phyloP scores from a whole-genome alignment of 2,888 invertebrate genomes.

The Papilio demoleus region DNA sequence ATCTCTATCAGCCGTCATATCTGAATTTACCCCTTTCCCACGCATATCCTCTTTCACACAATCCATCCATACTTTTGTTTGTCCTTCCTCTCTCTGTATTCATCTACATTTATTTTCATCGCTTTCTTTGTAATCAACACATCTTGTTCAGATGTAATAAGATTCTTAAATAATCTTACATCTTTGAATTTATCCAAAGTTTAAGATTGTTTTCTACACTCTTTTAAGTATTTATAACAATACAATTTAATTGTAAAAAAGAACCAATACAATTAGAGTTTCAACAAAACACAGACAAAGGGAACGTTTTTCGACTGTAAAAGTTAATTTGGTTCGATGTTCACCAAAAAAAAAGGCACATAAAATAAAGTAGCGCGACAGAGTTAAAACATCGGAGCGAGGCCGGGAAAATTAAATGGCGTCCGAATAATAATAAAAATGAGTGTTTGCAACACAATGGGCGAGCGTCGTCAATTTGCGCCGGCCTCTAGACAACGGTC shows the following conservation, averaged over 20 bases:
- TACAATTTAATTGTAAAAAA: constrained; percentile 28
- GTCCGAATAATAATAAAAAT: constrained; percentile 56
- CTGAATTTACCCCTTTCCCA: too few species aligned
- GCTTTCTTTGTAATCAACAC: too few species aligned
- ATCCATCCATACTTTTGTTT: too few species aligned
- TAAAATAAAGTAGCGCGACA: constrained; percentile 48
- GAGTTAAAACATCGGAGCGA: constrained; percentile 47
- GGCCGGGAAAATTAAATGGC: constrained; percentile 54
- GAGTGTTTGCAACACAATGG: constrained; percentile 52
- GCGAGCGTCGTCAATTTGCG: constrained; percentile 45
- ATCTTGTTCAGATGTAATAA: too few species aligned
- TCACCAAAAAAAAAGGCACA: constrained; percentile 43
- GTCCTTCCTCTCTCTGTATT: too few species aligned
- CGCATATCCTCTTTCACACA: too few species aligned
- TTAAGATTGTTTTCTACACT: too few species aligned
- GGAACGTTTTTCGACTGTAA: constrained; percentile 43
- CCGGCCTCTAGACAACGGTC: constrained; percentile 21
- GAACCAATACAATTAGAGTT: constrained; percentile 24
- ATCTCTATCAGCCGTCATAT: too few species aligned
- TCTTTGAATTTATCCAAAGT: too few species aligned
- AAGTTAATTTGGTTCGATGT: constrained; percentile 49
- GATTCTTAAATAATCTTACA: too few species aligned
- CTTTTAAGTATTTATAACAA: not conserved
- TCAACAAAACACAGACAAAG: constrained; percentile 23
- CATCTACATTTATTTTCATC: too few species aligned